These are phyloP conservation scores for Lasiurus cinereus DNA, from an alignment of 2,113 vertebrate genomes.

Conservation along the genomic window DNA sequence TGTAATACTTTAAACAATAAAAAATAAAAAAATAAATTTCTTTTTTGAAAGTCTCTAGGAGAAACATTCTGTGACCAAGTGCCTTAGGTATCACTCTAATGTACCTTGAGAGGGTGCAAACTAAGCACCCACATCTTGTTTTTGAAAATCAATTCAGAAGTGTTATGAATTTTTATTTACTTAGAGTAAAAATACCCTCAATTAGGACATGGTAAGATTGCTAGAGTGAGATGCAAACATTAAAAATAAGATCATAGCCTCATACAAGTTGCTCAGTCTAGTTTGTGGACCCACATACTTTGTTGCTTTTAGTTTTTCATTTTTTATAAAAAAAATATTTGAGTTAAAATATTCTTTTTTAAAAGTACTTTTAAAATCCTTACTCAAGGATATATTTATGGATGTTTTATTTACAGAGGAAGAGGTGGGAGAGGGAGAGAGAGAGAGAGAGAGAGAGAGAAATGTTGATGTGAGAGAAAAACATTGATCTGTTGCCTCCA, in stretches of 20 bases:
- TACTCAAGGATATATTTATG: neutral
- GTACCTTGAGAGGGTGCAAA: neutral
- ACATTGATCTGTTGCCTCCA: neutral
- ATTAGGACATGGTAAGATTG: neutral
- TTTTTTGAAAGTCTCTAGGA: neutral
- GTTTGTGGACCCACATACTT: neutral
- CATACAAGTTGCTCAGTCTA: neutral
- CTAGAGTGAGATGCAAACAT: neutral
- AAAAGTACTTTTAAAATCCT: neutral
- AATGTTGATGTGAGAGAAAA: neutral
- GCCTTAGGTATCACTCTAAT: neutral
- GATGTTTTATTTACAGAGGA: neutral
- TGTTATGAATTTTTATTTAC: constrained; percentile 1
- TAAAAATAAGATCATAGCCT: neutral
- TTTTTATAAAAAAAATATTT: neutral
- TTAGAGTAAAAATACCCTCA: constrained; percentile 15
- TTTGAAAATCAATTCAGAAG: neutral
- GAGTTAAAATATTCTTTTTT: neutral
- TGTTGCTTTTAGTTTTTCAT: neutral
- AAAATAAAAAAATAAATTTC: too few relatives aligned
- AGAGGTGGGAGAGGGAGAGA: neutral
- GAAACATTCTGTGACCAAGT: neutral
- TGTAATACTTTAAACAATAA: too few relatives aligned
- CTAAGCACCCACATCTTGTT: neutral
- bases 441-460: too few relatives aligned